Base-by-base conservation (phyloP, 1,140 invertebrate genomes). In the Steinernema khuongi region DNA sequence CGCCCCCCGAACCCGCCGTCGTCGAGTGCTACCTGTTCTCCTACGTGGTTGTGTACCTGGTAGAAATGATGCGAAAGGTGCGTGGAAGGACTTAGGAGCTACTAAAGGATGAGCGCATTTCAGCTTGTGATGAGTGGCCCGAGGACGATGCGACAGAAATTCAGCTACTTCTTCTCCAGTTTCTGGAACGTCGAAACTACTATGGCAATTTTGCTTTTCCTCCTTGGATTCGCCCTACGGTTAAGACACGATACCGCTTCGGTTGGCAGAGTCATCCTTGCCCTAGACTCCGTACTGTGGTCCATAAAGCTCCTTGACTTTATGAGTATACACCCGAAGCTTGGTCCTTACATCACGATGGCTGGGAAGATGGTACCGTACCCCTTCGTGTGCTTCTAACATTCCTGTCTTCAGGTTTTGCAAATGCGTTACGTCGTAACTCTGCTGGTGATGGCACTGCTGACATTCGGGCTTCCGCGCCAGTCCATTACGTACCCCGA, bases 361-460 rank as follows among this genome's bases (percentile, higher is more conserved):
- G 95, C 95, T 90, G 94, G 93, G 36, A 97, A 97, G 88, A 96
- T 98, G 94, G 92, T 97, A 31, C 93, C 22, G 71, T n/a, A n/a
- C n/a, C n/a, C 74, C 26, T 36, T 31, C 32, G 31, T 17, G 30
- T 17, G 36, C n/a, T 70, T 70, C 32, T 18, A 72, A 41, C 30
- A 26, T 70, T 73, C 30, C 31, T 1, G 19, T 29, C 83, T 70
- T 80, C 86, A 86, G 80, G 87, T 75, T 74, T 84, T 36, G 84
- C 88, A 81, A 18, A 88, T 88, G 87, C 82, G 86, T 82, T 96
- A 96, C 86, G 97, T 97, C 85, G 92, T 97, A 72, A 93, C 97
- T 44, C 90, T 99, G 32, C 90, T 98, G 81, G 87, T 95, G 33
- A 93, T 99, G 31, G 93, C 96, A 11, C 88, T 99, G 67, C 92